These are phyloP conservation scores for Cheilosia scutellata DNA, from an alignment of 2,888 invertebrate genomes.

Conservation along the genomic window DNA sequence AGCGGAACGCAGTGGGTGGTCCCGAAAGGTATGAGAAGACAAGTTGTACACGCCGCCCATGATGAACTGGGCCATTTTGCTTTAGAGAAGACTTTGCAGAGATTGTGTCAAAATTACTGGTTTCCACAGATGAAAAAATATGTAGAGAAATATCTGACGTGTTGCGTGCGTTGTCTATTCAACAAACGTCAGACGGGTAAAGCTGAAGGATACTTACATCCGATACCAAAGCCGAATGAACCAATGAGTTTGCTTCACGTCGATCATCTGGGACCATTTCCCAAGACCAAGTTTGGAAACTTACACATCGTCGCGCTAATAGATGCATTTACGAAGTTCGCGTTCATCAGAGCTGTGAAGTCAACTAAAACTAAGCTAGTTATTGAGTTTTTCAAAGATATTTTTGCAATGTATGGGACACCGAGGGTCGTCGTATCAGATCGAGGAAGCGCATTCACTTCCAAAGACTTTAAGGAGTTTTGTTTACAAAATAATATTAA, in stretches of 20 bases:
- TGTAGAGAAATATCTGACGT: constrained; percentile 81
- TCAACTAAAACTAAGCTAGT: constrained; percentile 78
- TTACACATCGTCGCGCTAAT: constrained; percentile 79
- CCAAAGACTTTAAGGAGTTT: constrained; percentile 79
- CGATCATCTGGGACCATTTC: constrained; percentile 83
- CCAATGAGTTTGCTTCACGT: constrained; percentile 83
- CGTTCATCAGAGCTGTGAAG: constrained; percentile 78
- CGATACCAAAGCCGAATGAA: constrained; percentile 80
- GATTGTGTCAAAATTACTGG: constrained; percentile 79
- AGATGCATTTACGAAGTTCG: constrained; percentile 81
- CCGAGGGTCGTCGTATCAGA: constrained; percentile 80
- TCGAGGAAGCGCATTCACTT: constrained; percentile 81
- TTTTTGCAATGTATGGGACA: constrained; percentile 78
- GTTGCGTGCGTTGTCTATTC: constrained; percentile 79
- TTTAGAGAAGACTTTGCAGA: constrained; percentile 75
- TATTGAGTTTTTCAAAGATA: constrained; percentile 77
- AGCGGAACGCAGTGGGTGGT: constrained; percentile 70
- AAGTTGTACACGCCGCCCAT: constrained; percentile 66
- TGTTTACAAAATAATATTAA: constrained; percentile 75
- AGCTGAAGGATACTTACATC: constrained; percentile 80
- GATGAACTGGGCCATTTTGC: constrained; percentile 75
- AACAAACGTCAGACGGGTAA: constrained; percentile 78
- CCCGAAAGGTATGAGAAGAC: constrained; percentile 62
- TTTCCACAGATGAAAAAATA: too few relatives aligned
- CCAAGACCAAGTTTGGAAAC: constrained; percentile 78